A percentile compares a stretch with the other conserved stretches of the same genome.
phyloP scores from a whole-genome alignment of 2,797 vertebrate species.

The Coracias cyanogaster region DNA sequence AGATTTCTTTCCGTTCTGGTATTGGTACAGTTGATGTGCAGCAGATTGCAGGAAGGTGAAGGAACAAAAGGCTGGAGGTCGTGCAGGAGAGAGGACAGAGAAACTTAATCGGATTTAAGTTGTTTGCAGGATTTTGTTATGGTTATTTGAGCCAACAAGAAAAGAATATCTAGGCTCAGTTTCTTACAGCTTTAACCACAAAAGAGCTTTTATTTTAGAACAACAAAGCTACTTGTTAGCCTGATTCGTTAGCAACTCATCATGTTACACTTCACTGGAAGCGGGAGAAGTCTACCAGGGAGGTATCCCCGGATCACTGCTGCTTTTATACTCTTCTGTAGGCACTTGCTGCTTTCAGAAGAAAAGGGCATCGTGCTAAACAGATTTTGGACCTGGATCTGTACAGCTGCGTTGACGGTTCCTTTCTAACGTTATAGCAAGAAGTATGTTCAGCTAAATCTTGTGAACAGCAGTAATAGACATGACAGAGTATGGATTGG shows the following conservation, averaged over 20 bases:
- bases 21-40: neutral
- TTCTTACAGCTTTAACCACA: constrained; percentile 18
- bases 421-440: neutral
- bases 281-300: neutral
- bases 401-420: neutral
- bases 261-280: neutral
- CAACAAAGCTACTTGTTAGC: constrained; percentile 11
- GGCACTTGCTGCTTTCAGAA: neutral
- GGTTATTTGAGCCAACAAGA: constrained; percentile 1
- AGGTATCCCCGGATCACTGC: neutral
- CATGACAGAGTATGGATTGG: neutral
- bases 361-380: neutral
- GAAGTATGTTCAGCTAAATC: neutral
- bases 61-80: neutral
- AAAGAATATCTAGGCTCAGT: constrained; percentile 2
- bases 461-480: neutral
- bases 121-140: constrained; percentile 21
- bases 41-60: neutral
- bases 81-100: neutral
- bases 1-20: neutral
- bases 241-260: neutral
- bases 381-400: neutral
- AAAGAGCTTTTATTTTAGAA: constrained; percentile 19
- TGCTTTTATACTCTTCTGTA: neutral
- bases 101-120: neutral